Evolutionary conservation across 2,113 vertebrate species (phyloP), one percentile per base, ranked within the genome.

Genomic region (Pangasianodon gigas): DNA sequence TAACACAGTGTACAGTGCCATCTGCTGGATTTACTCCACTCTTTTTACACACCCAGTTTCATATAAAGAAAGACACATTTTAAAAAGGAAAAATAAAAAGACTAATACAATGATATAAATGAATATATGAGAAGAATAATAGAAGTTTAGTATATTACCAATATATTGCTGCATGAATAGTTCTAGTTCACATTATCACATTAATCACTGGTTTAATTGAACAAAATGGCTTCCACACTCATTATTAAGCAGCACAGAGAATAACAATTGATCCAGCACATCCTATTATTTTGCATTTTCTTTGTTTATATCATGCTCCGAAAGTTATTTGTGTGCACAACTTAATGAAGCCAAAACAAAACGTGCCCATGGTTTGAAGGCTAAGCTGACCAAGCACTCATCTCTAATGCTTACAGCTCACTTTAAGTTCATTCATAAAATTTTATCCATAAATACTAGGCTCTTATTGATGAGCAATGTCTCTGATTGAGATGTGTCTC

Each of bases 1-100:
- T 37, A 16, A 60, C 65, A 41, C 26, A 21, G 65, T 46, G 26
- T 32, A 65, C 13, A 77, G 69, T 21, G 67, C 71, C 83, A 85
- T 79, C 88, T 89, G 69, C 56, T 85, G 88, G 80, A 58, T 44
- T 14, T 37, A 62, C 58, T 86, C n/a, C 32, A 46, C 21, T 51
- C 0, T 71, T 16, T 4, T 19, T 44, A 44, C 37, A 71, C 69
- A 71, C 37, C 37, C 71, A 75, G 10, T 26, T 46, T 21, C 6
- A 44, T 75, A 48, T 10, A 41, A 48, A 58, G 19, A 1, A 54
- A n/a, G 3, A 26, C 26, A n/a, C 54, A 7, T 10, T 52, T 13
- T 3, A 29, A 60, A 60, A 19, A 6, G 1, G 2, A 21, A 44
- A 79, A 19, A 44, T 32, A 19, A 74, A 44, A 44, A 74, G 6